phyloP scores from a whole-genome alignment of 2,113 vertebrate species.

The Amblyornis subalaris region DNA sequence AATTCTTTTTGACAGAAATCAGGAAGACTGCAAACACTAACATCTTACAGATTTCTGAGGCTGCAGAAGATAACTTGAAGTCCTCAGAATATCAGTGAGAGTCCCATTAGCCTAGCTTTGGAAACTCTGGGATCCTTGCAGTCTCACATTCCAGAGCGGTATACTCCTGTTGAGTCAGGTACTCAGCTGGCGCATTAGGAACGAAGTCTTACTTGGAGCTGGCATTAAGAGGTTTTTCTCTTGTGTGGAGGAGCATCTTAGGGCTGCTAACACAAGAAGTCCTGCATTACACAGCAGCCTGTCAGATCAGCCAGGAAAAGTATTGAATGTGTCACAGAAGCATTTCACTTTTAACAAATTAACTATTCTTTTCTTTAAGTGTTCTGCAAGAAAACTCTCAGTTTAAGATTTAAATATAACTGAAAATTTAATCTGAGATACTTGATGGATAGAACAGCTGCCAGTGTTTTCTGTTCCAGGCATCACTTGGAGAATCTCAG shows the following conservation, averaged over 20 bases:
- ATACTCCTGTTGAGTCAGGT: neutral
- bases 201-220: neutral
- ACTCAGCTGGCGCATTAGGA: neutral
- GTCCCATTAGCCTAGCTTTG: neutral
- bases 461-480: neutral
- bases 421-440: neutral
- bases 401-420: neutral
- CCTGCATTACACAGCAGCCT: neutral
- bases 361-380: neutral
- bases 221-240: neutral
- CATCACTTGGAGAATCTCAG: neutral
- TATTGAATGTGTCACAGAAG: neutral
- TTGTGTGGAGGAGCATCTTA: neutral
- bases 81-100: neutral
- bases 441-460: neutral
- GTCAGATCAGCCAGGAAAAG: neutral
- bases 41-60: neutral
- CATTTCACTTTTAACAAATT: neutral
- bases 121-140: neutral
- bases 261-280: neutral
- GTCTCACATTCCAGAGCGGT: neutral
- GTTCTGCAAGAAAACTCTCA: neutral
- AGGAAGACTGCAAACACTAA: neutral
- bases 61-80: neutral
- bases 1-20: neutral